Base-by-base conservation (phyloP, 2,888 invertebrate genomes). In the Mamestra brassicae region DNA sequence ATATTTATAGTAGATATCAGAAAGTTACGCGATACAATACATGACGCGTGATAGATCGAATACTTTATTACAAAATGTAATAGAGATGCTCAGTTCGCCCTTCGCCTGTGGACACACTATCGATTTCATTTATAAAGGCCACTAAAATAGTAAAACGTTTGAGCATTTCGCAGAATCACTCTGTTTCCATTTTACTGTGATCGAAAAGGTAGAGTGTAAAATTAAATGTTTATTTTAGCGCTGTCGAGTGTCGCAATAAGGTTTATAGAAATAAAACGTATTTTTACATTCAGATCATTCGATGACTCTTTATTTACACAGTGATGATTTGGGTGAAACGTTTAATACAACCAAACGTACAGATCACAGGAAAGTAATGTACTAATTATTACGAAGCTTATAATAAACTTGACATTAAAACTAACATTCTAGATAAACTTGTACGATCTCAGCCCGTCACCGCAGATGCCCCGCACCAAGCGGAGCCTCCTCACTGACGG, bases 281-380 rank as follows among this genome's bases (percentile, higher is more conserved):
- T 34, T 57, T 54, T 80, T 94, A 96, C 96, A 96, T 95, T 95
- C 93, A 96, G 96, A 96, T 96, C 94, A 94, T 95, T 95, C 95
- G 94, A 96, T 95, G 95, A 94, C 90, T 94, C 89, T 96, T 96
- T 96, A 96, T 96, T 96, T 96, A 96, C 95, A 96, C 89, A 93
- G 92, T 95, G 94, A 93, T 93, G 92, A 91, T 86, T 90, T 89
- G 87, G 90, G 92, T 92, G 91, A 93, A 86, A 92, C 87, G 89
- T 90, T 90, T 89, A 92, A 91, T 93, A 94, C 92, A 94, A 94
- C 92, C 91, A 93, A 94, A 94, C 88, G 85, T 93, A 92, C 86
- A 92, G 92, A 94, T 94, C 93, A 94, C 94, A 94, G 93, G 90
- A 93, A 93, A 93, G 88, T 93, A 94, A 93, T 87, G 81, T 82